These are phyloP conservation scores for Sinocyclocheilus anshuiensis DNA, from an alignment of 2,113 vertebrate genomes.

Conservation along the genomic window DNA sequence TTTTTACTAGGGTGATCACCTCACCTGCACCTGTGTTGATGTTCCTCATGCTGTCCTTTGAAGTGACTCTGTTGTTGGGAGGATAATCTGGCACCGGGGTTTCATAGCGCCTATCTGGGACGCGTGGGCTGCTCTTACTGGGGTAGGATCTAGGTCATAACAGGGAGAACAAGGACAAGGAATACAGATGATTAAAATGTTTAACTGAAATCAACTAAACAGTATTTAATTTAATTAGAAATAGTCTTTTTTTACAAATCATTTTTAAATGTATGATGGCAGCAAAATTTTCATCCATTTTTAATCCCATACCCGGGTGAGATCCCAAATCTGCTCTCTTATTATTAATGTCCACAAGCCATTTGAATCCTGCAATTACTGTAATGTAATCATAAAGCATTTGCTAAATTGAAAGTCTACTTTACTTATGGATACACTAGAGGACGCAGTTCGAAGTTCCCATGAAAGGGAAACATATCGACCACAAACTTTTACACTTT, in stretches of 20 bases:
- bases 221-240: too few relatives aligned
- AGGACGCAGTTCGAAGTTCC: too few relatives aligned
- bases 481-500: background rate
- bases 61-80: slow-evolving; percentile 78
- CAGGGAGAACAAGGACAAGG: slow-evolving; percentile 5
- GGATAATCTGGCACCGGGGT: slow-evolving; percentile 77
- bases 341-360: background rate
- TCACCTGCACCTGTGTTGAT: slow-evolving; percentile 81
- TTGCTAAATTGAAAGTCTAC: background rate
- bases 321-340: background rate
- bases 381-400: background rate
- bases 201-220: too few relatives aligned
- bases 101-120: slow-evolving; percentile 76
- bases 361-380: background rate
- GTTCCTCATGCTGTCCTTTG: slow-evolving; percentile 79
- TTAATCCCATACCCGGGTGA: background rate
- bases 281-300: background rate
- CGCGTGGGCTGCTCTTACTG: slow-evolving; percentile 74
- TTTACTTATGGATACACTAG: background rate
- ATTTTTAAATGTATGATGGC: background rate
- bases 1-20: background rate
- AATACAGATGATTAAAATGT: too few relatives aligned
- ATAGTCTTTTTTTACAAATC: background rate
- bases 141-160: slow-evolving; percentile 76
- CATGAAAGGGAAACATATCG: too few relatives aligned